phyloP scores from a whole-genome alignment of 1,140 invertebrate species.

The Lasioglossum albipes region DNA sequence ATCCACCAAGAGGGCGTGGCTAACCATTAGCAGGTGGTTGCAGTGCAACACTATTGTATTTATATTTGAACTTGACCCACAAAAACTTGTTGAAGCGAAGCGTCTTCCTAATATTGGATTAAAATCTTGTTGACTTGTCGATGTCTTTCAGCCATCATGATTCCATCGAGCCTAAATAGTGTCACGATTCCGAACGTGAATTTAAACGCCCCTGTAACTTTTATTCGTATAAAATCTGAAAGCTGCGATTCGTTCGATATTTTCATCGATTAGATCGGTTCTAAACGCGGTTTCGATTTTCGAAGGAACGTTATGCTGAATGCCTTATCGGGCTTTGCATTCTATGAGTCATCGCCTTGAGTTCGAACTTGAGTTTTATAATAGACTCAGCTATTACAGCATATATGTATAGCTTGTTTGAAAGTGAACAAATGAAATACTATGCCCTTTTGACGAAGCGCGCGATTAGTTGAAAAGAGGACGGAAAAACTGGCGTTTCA shows the following conservation, averaged over 20 bases:
- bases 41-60: slow-evolving; percentile 14
- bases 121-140: not conserved
- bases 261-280: not conserved
- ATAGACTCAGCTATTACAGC: too few species aligned
- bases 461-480: not conserved
- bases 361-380: slow-evolving; percentile 14
- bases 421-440: not conserved
- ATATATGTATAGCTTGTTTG: not conserved
- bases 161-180: not conserved
- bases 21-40: slow-evolving; percentile 65
- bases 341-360: slow-evolving; percentile 36
- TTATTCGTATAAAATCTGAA: not conserved
- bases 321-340: slow-evolving; percentile 23
- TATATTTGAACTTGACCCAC: slow-evolving; percentile 40
- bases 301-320: not conserved
- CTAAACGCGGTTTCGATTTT: not conserved
- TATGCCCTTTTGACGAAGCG: not conserved
- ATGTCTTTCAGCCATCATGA: not conserved
- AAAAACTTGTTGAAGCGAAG: not conserved
- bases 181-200: too few species aligned
- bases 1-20: slow-evolving; percentile 69
- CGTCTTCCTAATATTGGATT: not conserved
- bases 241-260: not conserved
- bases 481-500: not conserved
- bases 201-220: not conserved